Evolutionary conservation across 2,113 vertebrate species (phyloP).

Genomic region (Cyphomyrus plagiostoma): DNA sequence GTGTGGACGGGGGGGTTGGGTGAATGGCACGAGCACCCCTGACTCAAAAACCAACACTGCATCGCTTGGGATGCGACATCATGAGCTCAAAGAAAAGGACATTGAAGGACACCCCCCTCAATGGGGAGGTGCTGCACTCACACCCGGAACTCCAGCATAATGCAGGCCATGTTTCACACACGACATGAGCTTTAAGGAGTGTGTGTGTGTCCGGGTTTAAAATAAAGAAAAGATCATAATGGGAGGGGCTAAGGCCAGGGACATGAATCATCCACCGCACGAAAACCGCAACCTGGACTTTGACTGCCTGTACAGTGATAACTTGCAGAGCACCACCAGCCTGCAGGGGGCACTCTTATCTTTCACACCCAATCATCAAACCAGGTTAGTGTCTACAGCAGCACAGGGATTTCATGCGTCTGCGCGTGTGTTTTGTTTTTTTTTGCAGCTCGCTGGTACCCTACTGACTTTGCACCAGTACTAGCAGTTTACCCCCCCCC

Average conservation of each 20-base stretch:
- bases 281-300: not conserved
- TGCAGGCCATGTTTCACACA: conserved; percentile 56
- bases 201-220: conserved; percentile 9
- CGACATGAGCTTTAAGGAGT: conserved; percentile 55
- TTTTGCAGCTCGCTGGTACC: conserved; percentile 33
- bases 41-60: not conserved
- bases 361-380: conserved; percentile 33
- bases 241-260: conserved; percentile 14
- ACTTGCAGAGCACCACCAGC: not conserved
- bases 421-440: conserved; percentile 21
- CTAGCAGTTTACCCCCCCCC: conserved; percentile 34
- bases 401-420: conserved; percentile 21
- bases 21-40: not conserved
- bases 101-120: conserved; percentile 8
- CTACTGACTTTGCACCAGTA: conserved; percentile 39
- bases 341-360: conserved; percentile 14
- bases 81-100: not conserved
- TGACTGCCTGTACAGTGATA: conserved; percentile 5
- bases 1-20: not conserved
- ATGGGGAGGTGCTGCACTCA: conserved; percentile 40
- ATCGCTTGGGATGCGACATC: not conserved
- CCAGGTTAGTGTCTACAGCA: conserved; percentile 42
- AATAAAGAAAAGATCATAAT: not conserved
- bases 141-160: conserved; percentile 58
- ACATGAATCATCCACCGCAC: conserved; percentile 11